phyloP scores from a whole-genome alignment of 1,140 invertebrate species.

The Leptoteleia sp. region DNA sequence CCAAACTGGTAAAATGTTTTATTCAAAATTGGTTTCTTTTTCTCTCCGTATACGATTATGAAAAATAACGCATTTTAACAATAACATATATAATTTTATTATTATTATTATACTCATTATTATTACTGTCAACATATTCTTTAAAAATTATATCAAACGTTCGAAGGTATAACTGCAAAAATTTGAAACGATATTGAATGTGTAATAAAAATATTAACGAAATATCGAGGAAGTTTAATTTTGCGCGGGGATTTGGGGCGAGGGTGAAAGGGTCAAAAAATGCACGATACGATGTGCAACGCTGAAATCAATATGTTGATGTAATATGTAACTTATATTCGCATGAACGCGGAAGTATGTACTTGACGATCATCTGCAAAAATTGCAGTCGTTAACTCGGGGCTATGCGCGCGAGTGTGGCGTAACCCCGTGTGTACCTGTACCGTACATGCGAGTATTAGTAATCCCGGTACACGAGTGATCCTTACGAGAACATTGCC shows the following conservation, averaged over 20 bases:
- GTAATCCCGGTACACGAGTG: constrained; percentile 55
- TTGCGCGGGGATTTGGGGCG: not conserved
- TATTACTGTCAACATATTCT: too few relatives aligned
- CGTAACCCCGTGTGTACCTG: constrained; percentile 29
- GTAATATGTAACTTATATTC: constrained; percentile 31
- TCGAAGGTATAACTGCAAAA: too few relatives aligned
- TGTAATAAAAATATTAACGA: too few relatives aligned
- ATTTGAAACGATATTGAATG: too few relatives aligned
- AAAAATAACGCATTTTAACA: too few relatives aligned
- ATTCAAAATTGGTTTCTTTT: too few relatives aligned
- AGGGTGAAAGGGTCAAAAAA: not conserved
- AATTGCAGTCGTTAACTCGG: constrained; percentile 45
- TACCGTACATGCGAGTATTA: constrained; percentile 32
- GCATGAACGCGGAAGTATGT: constrained; percentile 20
- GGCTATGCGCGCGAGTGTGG: constrained; percentile 27
- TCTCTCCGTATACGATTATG: not conserved
- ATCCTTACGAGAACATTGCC: constrained; percentile 53
- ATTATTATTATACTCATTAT: too few relatives aligned
- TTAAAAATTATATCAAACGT: too few relatives aligned
- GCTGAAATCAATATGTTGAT: constrained; percentile 23
- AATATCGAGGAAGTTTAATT: too few relatives aligned
- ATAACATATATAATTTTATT: too few relatives aligned
- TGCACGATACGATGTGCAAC: constrained; percentile 20
- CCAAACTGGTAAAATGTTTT: too few relatives aligned
- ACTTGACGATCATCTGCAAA: constrained; percentile 45